Evolutionary conservation across 2,113 vertebrate species (phyloP), one percentile per base, ranked within the genome.

Genomic region (Corvus hawaiiensis): DNA sequence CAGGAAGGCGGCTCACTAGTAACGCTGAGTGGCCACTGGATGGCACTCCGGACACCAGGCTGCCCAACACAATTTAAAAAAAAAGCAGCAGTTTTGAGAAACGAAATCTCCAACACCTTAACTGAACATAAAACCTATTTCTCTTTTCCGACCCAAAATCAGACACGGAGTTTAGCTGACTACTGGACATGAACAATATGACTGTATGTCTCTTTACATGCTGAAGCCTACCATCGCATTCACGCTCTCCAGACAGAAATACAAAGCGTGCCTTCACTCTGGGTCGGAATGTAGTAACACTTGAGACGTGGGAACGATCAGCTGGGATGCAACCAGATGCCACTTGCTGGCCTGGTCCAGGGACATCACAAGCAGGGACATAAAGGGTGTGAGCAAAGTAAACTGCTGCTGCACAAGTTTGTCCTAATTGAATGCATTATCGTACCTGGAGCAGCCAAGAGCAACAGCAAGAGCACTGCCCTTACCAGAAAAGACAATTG

Each of bases 1-100:
- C 4, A 13, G 1, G 5, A 58, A 37, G 4, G 11, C 0, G 1
- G 52, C 76, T 55, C 52, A 21, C n/a, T 5, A 73, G 11, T 20
- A 55, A 80, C 37, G 37, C 74, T 66, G 54, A 37, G 5, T 54
- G 80, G 76, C 95, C 93, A 90, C 95, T 66, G 96, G 96, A 87
- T 95, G 95, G 91, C 75, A 67, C 69, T 74, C 69, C 4, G 0
- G n/a, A 76, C 51, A 61, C 22, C 35, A n/a, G 23, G 5, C 30
- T 30, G 37, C 16, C 82, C 26, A 23, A 19, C 55, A 19, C 15
- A 23, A 3, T 18, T 67, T 0, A 1, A 3, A 22, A 22, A 37
- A 7, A 12, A 8, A 27, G 1, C 3, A 6, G 2, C 16, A 10
- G 7, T 11, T 24, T 44, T n/a, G 27, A 35, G 63, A 89, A 61